Evolutionary conservation across 2,797 vertebrate species (phyloP).

Genomic region (Bovichtus diacanthus): DNA sequence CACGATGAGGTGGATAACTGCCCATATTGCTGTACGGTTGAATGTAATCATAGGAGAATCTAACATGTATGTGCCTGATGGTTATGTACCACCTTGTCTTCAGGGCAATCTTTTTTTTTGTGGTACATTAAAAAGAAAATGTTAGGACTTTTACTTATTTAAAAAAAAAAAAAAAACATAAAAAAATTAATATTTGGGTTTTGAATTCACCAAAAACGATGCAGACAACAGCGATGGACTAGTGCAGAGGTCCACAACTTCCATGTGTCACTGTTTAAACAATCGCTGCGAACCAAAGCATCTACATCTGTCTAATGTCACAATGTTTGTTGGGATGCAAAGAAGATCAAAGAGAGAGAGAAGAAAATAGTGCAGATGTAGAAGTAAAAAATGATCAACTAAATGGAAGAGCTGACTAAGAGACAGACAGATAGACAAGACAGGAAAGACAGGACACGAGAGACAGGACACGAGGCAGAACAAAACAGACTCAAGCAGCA

Average conservation of each 20-base stretch:
- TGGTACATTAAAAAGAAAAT: neutral
- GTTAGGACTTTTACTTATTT: constrained; percentile 3
- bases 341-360: constrained; percentile 68
- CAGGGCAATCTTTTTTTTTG: neutral
- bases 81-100: neutral
- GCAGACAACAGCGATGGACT: neutral
- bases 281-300: neutral
- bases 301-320: constrained; percentile 36
- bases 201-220: neutral
- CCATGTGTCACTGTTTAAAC: neutral
- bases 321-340: constrained; percentile 78
- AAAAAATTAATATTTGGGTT: neutral
- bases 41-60: neutral
- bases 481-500: constrained; percentile 76
- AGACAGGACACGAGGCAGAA: constrained; percentile 72
- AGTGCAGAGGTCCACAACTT: neutral
- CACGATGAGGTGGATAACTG: neutral
- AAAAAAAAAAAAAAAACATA: neutral
- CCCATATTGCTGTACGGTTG: neutral
- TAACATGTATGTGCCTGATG: neutral
- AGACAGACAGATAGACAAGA: constrained; percentile 73
- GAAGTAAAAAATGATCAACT: constrained; percentile 63
- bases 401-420: constrained; percentile 76
- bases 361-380: constrained; percentile 55
- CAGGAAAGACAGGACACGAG: constrained; percentile 73